Conservation (phyloP, 2,797 vertebrate genomes). For the Botia kubotai region DNA sequence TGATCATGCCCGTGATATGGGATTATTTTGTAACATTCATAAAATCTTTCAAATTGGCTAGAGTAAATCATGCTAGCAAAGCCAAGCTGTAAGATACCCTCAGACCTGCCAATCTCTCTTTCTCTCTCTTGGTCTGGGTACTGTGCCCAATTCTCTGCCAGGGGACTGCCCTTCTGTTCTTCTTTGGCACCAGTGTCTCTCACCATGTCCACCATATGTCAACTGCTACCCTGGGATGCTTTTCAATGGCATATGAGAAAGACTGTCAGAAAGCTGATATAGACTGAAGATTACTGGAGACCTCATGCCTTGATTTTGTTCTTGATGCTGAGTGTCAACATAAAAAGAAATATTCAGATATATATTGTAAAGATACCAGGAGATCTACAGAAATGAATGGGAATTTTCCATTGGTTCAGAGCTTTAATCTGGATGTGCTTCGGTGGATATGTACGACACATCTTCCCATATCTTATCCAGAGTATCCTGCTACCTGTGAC, state of each 20-base stretch:
- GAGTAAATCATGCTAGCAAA: slow-evolving; percentile 9
- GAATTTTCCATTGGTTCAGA: slow-evolving; percentile 58
- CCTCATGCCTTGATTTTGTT: slow-evolving; percentile 8
- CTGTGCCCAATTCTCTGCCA: slow-evolving; percentile 36
- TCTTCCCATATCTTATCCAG: slow-evolving; percentile 53
- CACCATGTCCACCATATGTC: slow-evolving; percentile 64
- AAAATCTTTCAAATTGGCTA: slow-evolving; percentile 12
- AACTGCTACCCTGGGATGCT: slow-evolving; percentile 46
- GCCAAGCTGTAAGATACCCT: slow-evolving; percentile 30
- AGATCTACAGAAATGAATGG: slow-evolving; percentile 69
- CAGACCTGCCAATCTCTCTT: slow-evolving; percentile 24
- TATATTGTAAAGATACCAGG: too few species aligned
- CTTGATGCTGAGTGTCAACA: slow-evolving; percentile 10
- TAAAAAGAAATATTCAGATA: neutral
- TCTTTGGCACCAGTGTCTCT: slow-evolving; percentile 42
- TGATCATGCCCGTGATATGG: slow-evolving; percentile 27
- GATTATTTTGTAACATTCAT: slow-evolving; percentile 13
- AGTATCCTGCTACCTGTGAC: slow-evolving; percentile 48
- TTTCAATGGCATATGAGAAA: slow-evolving; percentile 30
- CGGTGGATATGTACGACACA: slow-evolving; percentile 60
- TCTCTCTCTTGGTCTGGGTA: slow-evolving; percentile 35
- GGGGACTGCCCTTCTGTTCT: slow-evolving; percentile 57
- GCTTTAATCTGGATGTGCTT: slow-evolving; percentile 67
- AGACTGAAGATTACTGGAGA: neutral
- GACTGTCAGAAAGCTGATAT: slow-evolving; percentile 1